Evolutionary conservation across 2,888 invertebrate species (phyloP), one percentile per base, ranked within the genome.

Genomic region (Metallyticus violacea): DNA sequence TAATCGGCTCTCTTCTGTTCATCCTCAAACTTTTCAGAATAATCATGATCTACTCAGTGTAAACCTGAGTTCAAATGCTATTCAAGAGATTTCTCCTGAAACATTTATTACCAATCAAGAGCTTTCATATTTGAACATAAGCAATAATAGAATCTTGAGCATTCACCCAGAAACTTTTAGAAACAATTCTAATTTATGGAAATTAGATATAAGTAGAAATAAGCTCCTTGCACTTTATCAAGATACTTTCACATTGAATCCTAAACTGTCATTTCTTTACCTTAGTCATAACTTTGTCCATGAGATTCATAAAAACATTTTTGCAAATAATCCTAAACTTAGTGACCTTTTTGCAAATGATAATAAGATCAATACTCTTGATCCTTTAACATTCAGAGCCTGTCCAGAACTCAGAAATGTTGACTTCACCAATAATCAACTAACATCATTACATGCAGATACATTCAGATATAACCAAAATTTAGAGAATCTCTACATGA

Each of bases 111-210:
- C n/a, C n/a, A 83, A 83, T 15, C 25, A 27, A 28, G 77, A 83
- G 29, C 29, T 83, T 1, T 77, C 29, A n/a, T 83, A 83, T 77
- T 27, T 83, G n/a, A 83, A 83, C 25, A n/a, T 77, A 7, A 83
- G 83, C 7, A 83, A 77, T 25, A 83, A 83, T 77, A 77, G n/a
- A 77, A 30, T 83, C 4, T 22, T n/a, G 28, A 5, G 7, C 9
- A 9, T 83, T 6, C n/a, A 28, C 9, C 28, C 26, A 29, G n/a
- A 25, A 77, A 77, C 27, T 26, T 83, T 83, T 6, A 83, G 28
- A 29, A 83, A 83, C 29, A 83, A 77, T 29, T 77, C 6, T n/a
- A 83, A 77, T 29, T 77, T 83, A 6, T 83, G 83, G 83, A 83
- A 83, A n/a, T 15, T 83, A 15, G 83, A 83, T 15, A 3, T 83